Evolutionary conservation across 64 coral and sea anemone genomes (phyloP).

Genomic region (Pocillopora verrucosa): DNA sequence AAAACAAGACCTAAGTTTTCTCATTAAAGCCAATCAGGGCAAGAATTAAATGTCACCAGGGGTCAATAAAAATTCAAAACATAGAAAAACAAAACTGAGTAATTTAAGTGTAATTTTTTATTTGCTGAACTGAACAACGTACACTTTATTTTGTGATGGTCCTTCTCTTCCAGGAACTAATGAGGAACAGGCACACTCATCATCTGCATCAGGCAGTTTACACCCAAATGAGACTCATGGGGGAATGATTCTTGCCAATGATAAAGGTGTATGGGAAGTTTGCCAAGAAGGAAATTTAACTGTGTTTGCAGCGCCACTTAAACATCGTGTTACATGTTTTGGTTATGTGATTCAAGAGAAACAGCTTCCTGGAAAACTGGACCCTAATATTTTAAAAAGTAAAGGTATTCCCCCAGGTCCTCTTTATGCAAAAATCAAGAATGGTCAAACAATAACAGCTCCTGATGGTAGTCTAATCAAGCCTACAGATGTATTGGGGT

Average conservation of each 20-base stretch:
- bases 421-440: slow-evolving; percentile 92
- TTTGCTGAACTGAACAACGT: background rate
- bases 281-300: slow-evolving; percentile 66
- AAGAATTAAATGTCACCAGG: no score
- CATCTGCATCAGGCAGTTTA: slow-evolving; percentile 6
- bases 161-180: background rate
- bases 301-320: slow-evolving; percentile 74
- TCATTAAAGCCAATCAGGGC: no score
- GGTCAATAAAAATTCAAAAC: no score
- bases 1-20: no score
- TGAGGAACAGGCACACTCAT: background rate
- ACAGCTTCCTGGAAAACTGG: slow-evolving; percentile 78
- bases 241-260: slow-evolving; percentile 43
- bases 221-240: slow-evolving; percentile 81
- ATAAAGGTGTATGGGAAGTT: slow-evolving; percentile 64
- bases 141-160: background rate
- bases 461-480: slow-evolving; percentile 73
- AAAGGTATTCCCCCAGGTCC: slow-evolving; percentile 92
- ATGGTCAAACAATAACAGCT: slow-evolving; percentile 64
- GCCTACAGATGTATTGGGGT: slow-evolving; percentile 74
- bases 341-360: slow-evolving; percentile 91
- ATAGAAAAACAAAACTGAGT: no score
- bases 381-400: slow-evolving; percentile 76
- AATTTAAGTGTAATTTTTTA: no score
- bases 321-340: slow-evolving; percentile 80